phyloP scores from a whole-genome alignment of 2,797 vertebrate species.

The Euthynnus affinis region DNA sequence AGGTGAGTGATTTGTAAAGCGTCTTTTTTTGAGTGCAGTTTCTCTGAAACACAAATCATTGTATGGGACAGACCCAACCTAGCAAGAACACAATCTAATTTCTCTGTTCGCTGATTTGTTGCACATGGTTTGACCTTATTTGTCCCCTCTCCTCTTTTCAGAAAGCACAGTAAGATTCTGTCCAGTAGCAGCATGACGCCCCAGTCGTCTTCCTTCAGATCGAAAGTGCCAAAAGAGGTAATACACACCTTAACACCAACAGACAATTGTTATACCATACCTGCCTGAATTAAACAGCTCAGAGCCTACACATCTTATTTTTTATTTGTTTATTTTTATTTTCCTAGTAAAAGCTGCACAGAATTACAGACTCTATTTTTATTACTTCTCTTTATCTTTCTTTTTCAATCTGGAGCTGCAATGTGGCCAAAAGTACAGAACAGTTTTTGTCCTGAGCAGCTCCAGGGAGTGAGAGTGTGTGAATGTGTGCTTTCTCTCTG shows the following conservation, averaged over 20 bases:
- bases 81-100: slow-evolving; percentile 7
- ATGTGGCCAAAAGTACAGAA: slow-evolving; percentile 14
- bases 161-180: slow-evolving; percentile 98
- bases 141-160: slow-evolving; percentile 60
- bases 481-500: slow-evolving; percentile 11
- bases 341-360: not conserved
- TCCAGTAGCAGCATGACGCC: slow-evolving; percentile 87
- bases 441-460: slow-evolving; percentile 17
- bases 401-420: slow-evolving; percentile 32
- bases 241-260: slow-evolving; percentile 39
- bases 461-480: not conserved
- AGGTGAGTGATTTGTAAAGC: slow-evolving; percentile 83
- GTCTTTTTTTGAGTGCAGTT: too few relatives aligned
- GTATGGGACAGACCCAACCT: not conserved
- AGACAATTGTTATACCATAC: not conserved
- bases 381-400: not conserved
- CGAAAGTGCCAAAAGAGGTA: slow-evolving; percentile 96
- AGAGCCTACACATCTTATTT: not conserved
- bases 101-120: slow-evolving; percentile 12
- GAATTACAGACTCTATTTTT: slow-evolving; percentile 13
- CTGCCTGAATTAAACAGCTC: too few relatives aligned
- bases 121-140: slow-evolving; percentile 30
- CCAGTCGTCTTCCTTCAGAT: slow-evolving; percentile 87
- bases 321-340: not conserved
- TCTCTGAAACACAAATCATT: not conserved